Evolutionary conservation across 2,888 invertebrate species (phyloP).

Genomic region (Sinotaia quadrata): DNA sequence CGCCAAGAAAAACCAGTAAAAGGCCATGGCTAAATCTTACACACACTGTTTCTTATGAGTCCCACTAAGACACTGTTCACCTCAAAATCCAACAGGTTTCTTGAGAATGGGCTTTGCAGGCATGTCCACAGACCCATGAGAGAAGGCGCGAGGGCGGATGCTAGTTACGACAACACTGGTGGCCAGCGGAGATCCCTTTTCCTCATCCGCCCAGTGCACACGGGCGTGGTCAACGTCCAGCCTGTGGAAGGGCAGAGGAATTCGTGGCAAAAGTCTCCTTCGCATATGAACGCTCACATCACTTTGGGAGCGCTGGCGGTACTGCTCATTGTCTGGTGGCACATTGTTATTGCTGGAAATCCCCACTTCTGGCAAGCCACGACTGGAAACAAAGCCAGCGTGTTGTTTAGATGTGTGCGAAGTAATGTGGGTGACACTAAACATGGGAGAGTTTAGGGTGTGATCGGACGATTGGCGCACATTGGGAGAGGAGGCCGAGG

Average conservation of each 20-base stretch:
- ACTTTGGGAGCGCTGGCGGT: slow-evolving; percentile 11
- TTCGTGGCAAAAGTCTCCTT: slow-evolving; percentile 3
- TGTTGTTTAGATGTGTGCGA: no score
- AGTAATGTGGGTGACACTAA: no score
- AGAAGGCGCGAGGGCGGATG: slow-evolving; percentile 32
- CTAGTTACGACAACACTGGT: slow-evolving; percentile 33
- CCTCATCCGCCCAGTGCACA: slow-evolving; percentile 41
- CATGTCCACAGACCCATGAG: slow-evolving; percentile 32
- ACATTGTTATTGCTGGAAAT: no score
- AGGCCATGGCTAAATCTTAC: no score
- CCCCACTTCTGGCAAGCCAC: no score
- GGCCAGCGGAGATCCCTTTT: slow-evolving; percentile 27
- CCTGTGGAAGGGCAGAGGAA: background rate
- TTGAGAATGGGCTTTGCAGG: slow-evolving; percentile 35
- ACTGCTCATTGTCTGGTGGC: background rate
- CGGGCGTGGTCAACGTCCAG: slow-evolving; percentile 18
- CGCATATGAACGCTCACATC: slow-evolving; percentile 18
- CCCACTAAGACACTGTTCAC: background rate
- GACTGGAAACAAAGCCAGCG: no score
- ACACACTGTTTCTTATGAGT: no score
- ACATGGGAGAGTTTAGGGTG: no score
- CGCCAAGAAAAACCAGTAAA: no score
- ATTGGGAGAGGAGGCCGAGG: no score
- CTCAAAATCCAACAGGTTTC: slow-evolving; percentile 24
- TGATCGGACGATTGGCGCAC: no score